Evolutionary conservation across 1,140 invertebrate species (phyloP).

Genomic region (Trachymyrmex cornetzi): DNA sequence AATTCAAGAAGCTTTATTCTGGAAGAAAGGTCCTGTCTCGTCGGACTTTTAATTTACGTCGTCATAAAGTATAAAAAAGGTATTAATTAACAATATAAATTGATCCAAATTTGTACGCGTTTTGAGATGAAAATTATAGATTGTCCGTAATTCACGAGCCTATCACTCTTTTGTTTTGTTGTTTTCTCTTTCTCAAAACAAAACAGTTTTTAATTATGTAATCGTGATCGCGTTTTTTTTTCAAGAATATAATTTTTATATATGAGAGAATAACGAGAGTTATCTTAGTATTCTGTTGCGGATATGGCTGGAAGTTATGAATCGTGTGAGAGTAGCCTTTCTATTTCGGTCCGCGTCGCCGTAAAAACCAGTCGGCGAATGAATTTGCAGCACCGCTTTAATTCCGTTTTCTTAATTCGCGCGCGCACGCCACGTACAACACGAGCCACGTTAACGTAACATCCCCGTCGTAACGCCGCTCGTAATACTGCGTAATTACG

Average conservation of each 20-base stretch:
- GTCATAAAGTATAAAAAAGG: not conserved
- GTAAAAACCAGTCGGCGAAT: constrained; percentile 47
- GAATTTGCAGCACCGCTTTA: constrained; percentile 55
- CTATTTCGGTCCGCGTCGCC: constrained; percentile 14
- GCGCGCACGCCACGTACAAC: constrained; percentile 44
- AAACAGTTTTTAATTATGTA: not conserved
- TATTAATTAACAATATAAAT: not conserved
- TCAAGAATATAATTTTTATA: not conserved
- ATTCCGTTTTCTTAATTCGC: constrained; percentile 60
- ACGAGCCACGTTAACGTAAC: constrained; percentile 51
- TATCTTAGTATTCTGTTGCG: not conserved
- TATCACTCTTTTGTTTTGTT: not conserved
- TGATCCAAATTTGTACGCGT: not conserved
- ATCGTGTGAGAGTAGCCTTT: constrained; percentile 31
- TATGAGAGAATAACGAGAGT: not conserved
- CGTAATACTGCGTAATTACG: constrained; percentile 60
- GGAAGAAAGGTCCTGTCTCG: not conserved
- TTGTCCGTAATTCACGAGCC: too few species aligned
- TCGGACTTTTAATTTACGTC: not conserved
- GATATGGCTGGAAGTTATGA: not conserved
- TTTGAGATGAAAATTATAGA: not conserved
- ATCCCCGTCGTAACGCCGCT: constrained; percentile 53
- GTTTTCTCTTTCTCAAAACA: not conserved
- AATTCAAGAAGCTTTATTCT: not conserved
- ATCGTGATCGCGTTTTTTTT: not conserved